Evolutionary conservation across 2,888 invertebrate genomes (phyloP), one percentile per base, ranked within the genome.

Genomic region (Pinctada fucata): DNA sequence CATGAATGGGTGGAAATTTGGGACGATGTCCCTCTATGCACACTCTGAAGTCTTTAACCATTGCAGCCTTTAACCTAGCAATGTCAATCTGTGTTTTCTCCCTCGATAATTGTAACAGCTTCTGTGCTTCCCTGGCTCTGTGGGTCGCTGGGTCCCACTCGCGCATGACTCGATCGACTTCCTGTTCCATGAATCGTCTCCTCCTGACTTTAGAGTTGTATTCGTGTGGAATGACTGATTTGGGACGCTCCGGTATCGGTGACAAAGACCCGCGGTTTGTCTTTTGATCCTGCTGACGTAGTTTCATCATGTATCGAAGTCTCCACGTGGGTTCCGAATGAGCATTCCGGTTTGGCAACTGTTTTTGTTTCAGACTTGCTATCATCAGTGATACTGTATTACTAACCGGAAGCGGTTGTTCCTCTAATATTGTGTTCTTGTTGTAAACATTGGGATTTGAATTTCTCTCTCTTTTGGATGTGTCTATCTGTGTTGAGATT

Each of bases 41-140:
- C n/a, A 72, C 72, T 31, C 72, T 51, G 52, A 72, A 72, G 31
- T 72, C 72, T 52, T 52, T 52, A 51, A 72, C 58, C 3, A 72
- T 58, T 6, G 72, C 72, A 2, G 72, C n/a, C 8, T 13, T 58
- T 6, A 13, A 58, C 58, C 13, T 58, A 10, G 58, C 58, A 58
- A 13, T 6, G 6, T 6, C 58, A 10, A 13, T 10, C 8, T 10
- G 6, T 0, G 52, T 58, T 16, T 45, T 58, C 2, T 31, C 72
- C 1, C 58, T 16, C 52, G 52, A 52, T 16, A 6, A 49, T 8
- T 69, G 3, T 31, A 69, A 31, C 10, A 72, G 16, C 58, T 45
- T 72, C 3, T 51, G 72, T 31, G 72, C n/a, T 45, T 72, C 58
- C 45, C 47, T 58, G 52, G 6, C 51, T 52, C 51, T 10, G 31